These are phyloP conservation scores for Echinometra lucunter DNA, from an alignment of 53 echinoderm and acorn worm species.

Conservation along the genomic window DNA sequence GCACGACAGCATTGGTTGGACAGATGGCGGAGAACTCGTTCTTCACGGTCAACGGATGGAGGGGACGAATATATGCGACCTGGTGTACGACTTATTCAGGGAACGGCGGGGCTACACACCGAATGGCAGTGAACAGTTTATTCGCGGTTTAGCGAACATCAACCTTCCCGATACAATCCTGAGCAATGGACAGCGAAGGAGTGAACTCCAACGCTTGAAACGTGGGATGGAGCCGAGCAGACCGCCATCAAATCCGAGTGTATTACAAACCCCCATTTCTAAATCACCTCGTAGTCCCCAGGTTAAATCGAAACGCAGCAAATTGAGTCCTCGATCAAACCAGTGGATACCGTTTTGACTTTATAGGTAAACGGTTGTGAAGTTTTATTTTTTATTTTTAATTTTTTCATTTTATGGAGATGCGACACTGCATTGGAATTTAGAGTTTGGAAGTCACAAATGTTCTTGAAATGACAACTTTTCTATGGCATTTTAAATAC, in stretches of 20 bases:
- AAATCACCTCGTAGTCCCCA: background rate
- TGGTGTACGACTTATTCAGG: background rate
- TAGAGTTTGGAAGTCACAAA: too few relatives aligned
- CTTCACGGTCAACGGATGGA: background rate
- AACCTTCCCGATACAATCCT: conserved; percentile 21
- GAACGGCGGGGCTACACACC: background rate
- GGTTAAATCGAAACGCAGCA: too few relatives aligned
- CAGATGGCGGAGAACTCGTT: background rate
- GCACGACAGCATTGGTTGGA: background rate
- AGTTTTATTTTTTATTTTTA: too few relatives aligned
- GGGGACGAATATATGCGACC: conserved; percentile 19
- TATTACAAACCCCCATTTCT: background rate
- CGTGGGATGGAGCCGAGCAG: too few relatives aligned
- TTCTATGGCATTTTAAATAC: too few relatives aligned
- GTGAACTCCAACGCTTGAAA: conserved; percentile 32
- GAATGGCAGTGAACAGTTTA: background rate
- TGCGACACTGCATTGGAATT: too few relatives aligned
- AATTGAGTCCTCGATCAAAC: too few relatives aligned
- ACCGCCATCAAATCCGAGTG: too few relatives aligned
- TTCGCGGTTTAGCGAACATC: background rate
- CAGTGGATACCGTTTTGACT: too few relatives aligned
- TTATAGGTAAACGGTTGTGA: too few relatives aligned
- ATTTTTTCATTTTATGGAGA: too few relatives aligned
- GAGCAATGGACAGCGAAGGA: background rate
- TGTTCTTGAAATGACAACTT: too few relatives aligned